Base-by-base conservation (phyloP, 1,140 invertebrate species). In the Agraylea sexmaculata region DNA sequence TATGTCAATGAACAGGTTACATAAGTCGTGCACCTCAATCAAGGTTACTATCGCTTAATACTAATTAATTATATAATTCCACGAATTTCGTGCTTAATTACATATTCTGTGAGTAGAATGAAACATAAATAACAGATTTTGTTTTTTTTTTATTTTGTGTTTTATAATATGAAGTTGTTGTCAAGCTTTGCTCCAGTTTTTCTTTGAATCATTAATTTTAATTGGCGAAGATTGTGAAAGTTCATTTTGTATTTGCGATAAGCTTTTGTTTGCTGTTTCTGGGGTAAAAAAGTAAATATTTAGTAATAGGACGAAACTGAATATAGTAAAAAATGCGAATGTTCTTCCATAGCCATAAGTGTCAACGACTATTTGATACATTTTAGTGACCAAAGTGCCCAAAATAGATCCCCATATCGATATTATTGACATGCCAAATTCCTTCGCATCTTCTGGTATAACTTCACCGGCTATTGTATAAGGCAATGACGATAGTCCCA, bases 401-500 rank as follows among this genome's bases (percentile, higher is more conserved):
- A 22, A 27, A n/a, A 47, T 10, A 2, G 45, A 20, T n/a, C 40
- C 41, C n/a, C 35, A n/a, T 12, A 42, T 17, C n/a, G 45, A 46
- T 8, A 42, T 34, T 20, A 38, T 1, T 33, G 39, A 46, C 7
- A 46, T n/a, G 0, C 15, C 45, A 20, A 46, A 13, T 38, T 46
- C 45, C 33, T 38, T 46, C 5, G 33, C 39, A 20, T 46, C 42
- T 8, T 35, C 33, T 11, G 45, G 42, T 17, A 46, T 42, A 12
- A 46, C 28, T 35, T 46, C 45, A 11, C 45, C 45, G 12, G 45
- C 45, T 8, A 42, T 39, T 13, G 15, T 38, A 29, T 46, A 46
- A 5, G 45, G 45, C 25, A 46, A 33, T 10, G 45, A 22, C 19
- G 19, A 33, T 12, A 46, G 34, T 2, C 45, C 45, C 1, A 46